phyloP scores from a whole-genome alignment of 2,113 vertebrate species.

The Ictidomys tridecemlineatus region DNA sequence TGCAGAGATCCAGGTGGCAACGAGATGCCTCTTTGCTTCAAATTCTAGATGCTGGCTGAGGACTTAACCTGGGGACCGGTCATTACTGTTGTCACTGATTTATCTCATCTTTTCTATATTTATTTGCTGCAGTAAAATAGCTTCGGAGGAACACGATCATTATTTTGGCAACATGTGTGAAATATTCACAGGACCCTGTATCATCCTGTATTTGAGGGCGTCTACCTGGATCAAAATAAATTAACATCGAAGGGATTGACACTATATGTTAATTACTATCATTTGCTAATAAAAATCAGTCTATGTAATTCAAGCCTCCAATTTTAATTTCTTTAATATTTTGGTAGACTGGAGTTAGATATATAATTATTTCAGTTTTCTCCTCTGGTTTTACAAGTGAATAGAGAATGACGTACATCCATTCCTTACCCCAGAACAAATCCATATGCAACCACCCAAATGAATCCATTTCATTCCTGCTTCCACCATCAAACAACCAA shows the following conservation, averaged over 20 bases:
- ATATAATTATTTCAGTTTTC: background rate
- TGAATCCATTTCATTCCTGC: background rate
- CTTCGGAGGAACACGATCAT: background rate
- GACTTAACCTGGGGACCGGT: background rate
- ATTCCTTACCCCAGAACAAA: background rate
- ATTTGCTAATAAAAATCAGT: background rate
- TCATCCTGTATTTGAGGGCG: background rate
- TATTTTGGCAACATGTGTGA: background rate
- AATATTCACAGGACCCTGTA: background rate
- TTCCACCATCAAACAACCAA: background rate
- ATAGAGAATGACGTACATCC: background rate
- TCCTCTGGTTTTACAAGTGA: background rate
- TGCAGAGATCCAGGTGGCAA: background rate
- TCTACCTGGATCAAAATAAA: background rate
- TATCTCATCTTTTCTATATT: background rate
- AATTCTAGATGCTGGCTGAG: background rate
- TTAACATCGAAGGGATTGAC: background rate
- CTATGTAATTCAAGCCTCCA: background rate
- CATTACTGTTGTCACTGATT: background rate
- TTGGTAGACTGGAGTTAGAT: background rate
- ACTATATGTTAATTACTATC: background rate
- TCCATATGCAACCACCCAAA: background rate
- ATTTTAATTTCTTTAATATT: background rate
- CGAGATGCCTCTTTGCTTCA: background rate
- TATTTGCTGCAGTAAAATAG: background rate